A percentile compares a stretch with the other conserved stretches of the same genome.
Evolutionary conservation across 2,113 vertebrate genomes (phyloP).

Genomic region (Labeo catla): DNA sequence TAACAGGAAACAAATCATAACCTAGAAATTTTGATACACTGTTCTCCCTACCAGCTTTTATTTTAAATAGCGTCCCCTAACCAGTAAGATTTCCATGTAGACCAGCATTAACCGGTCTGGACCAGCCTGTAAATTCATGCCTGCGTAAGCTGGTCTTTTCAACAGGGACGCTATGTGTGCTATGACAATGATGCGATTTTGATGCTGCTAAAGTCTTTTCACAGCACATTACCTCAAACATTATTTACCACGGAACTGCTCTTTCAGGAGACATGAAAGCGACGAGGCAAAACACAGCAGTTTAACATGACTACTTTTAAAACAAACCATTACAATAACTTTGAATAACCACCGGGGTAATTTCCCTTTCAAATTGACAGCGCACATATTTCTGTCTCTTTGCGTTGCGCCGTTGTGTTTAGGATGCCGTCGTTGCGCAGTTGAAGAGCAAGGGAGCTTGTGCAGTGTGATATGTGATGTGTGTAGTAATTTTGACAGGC

Average conservation of each 20-base stretch:
- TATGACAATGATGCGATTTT: constrained; percentile 9
- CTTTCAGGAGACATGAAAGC: constrained; percentile 42
- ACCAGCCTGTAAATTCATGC: background rate
- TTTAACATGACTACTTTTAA: constrained; percentile 34
- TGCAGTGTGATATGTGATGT: constrained; percentile 43
- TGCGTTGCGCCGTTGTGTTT: constrained; percentile 8
- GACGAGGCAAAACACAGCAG: constrained; percentile 24
- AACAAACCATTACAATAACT: constrained; percentile 35
- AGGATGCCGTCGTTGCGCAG: constrained; percentile 14
- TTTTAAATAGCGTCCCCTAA: background rate
- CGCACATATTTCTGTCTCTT: constrained; percentile 13
- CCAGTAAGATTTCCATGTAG: background rate
- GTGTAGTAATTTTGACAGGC: constrained; percentile 48
- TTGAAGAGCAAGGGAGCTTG: background rate
- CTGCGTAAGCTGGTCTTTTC: background rate
- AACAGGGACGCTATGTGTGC: background rate
- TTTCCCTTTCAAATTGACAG: constrained; percentile 33
- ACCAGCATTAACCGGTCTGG: background rate
- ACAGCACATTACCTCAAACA: constrained; percentile 26
- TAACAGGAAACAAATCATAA: background rate
- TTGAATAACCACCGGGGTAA: constrained; percentile 25
- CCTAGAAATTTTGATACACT: background rate
- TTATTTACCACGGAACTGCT: constrained; percentile 21
- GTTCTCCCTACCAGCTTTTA: background rate
- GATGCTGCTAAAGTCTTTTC: constrained; percentile 30